These are phyloP conservation scores for Heliconius congener DNA, from an alignment of 1,140 invertebrate genomes.

Conservation along the genomic window DNA sequence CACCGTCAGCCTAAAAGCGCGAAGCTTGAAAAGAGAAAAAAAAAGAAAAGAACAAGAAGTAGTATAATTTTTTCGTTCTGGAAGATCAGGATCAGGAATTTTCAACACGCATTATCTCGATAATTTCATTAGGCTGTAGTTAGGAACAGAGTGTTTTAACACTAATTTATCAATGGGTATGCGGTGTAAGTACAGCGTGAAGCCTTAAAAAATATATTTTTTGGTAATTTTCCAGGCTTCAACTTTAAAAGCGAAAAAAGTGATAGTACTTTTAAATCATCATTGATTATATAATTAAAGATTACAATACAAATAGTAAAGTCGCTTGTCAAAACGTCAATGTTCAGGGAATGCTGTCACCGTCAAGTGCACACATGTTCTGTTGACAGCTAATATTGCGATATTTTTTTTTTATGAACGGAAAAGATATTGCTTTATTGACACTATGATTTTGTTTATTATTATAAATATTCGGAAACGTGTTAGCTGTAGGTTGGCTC, in stretches of 20 bases:
- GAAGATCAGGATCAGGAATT: not conserved
- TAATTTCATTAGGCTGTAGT: no score
- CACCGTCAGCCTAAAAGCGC: not conserved
- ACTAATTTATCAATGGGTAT: no score
- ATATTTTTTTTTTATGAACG: not conserved
- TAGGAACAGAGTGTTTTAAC: no score
- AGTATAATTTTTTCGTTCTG: not conserved
- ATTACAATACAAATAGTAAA: not conserved
- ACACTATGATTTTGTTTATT: not conserved
- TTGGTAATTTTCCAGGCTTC: no score
- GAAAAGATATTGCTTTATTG: not conserved
- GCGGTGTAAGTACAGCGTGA: no score
- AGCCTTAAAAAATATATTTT: no score
- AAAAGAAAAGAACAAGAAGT: no score
- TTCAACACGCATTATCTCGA: not conserved
- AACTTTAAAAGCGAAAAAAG: no score
- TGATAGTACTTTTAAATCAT: no score
- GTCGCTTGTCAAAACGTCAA: not conserved
- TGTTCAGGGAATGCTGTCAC: not conserved
- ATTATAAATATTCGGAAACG: no score
- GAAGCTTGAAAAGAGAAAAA: not conserved
- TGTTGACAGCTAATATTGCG: not conserved
- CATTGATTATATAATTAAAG: not conserved
- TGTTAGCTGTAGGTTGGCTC: no score
- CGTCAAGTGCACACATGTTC: constrained; percentile 4